Evolutionary conservation across 2,113 vertebrate species (phyloP).

Genomic region (Neomonachus schauinslandi): DNA sequence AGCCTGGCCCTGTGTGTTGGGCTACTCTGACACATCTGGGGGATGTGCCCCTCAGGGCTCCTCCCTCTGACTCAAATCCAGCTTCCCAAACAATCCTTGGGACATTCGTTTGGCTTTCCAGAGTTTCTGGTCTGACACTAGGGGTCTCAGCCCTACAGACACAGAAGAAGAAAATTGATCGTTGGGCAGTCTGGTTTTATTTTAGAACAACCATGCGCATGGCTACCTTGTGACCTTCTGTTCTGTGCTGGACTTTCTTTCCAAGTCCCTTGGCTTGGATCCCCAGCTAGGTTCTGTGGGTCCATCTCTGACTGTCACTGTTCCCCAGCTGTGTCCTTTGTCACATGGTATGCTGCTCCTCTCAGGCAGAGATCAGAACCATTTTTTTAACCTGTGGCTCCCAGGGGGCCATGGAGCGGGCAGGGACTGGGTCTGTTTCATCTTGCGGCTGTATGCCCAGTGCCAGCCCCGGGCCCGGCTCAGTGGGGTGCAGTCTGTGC

Average conservation of each 20-base stretch:
- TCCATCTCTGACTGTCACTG: not conserved
- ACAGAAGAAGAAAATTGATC: not conserved
- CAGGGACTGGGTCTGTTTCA: not conserved
- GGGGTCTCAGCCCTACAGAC: not conserved
- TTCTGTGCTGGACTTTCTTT: not conserved
- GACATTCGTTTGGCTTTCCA: not conserved
- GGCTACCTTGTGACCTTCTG: not conserved
- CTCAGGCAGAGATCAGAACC: not conserved
- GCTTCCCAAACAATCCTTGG: not conserved
- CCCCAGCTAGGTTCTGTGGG: not conserved
- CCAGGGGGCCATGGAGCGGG: not conserved
- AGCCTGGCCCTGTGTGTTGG: not conserved
- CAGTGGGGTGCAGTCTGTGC: not conserved
- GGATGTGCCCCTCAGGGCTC: not conserved
- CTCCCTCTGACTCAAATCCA: not conserved
- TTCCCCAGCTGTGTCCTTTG: not conserved
- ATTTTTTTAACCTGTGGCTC: not conserved
- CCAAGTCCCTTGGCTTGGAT: not conserved
- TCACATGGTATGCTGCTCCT: not conserved
- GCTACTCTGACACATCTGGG: not conserved
- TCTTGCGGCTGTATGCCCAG: not conserved
- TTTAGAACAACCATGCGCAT: not conserved
- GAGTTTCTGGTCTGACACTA: not conserved
- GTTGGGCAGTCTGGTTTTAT: not conserved
- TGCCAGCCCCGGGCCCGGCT: not conserved